A percentile compares a stretch with the other conserved stretches of the same genome.
Conservation (phyloP, 2,888 invertebrate species). For the Papilio gigon region DNA sequence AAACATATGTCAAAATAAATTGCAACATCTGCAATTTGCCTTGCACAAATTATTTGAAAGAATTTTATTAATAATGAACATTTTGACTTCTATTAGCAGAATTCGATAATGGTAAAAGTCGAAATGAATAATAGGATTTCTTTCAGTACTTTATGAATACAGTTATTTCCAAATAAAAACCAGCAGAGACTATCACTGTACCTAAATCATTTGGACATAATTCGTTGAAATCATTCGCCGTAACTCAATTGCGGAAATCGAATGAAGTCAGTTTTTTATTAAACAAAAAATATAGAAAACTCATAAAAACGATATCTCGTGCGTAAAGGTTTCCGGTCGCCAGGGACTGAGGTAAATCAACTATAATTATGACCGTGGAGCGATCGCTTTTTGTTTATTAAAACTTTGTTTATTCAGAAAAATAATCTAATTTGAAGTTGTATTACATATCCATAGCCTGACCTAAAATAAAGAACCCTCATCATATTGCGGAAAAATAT, state of each 20-base stretch:
- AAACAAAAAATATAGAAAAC: slow-evolving; percentile 65
- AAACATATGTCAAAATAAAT: neutral
- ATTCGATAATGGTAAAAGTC: neutral
- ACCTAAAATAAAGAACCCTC: too few relatives aligned
- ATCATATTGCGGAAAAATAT: too few relatives aligned
- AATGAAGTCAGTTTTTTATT: slow-evolving; percentile 64
- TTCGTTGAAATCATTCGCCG: slow-evolving; percentile 53
- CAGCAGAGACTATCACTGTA: slow-evolving; percentile 17
- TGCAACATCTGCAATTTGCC: neutral
- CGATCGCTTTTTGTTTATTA: slow-evolving; percentile 45
- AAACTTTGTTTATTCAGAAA: neutral
- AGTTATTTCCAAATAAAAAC: slow-evolving; percentile 29
- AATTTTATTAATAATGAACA: neutral
- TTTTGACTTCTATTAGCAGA: neutral
- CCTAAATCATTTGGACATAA: slow-evolving; percentile 32
- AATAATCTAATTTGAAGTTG: neutral
- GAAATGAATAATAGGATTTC: neutral
- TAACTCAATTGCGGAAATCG: slow-evolving; percentile 66
- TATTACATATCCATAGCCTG: too few relatives aligned
- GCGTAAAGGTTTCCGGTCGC: slow-evolving; percentile 81
- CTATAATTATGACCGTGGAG: slow-evolving; percentile 75
- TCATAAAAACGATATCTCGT: slow-evolving; percentile 76
- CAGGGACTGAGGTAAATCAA: slow-evolving; percentile 72
- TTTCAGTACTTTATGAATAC: slow-evolving; percentile 1
- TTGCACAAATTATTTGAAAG: neutral